Percentiles rank a stretch among this genome's conserved stretches.
Conservation (phyloP, 2,113 vertebrate species). For the western clawed frog (Xenopus tropicalis) region UCB_Xtro_10.0 CM004443.2:46025001-46025500, state of each 20-base stretch:
- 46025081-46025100: slow-evolving; percentile 44
- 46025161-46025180: slow-evolving; percentile 33
- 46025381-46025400: no score
- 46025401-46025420: no score
- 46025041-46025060: slow-evolving; percentile 45
- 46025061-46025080: slow-evolving; percentile 46
- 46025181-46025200: slow-evolving; percentile 32
- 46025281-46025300: neutral
- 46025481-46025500: no score
- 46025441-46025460: no score
- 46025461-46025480: no score
- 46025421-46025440: no score
- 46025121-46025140: slow-evolving; percentile 37
- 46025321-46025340: no score
- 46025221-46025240: slow-evolving; percentile 25
- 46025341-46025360: no score
- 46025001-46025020: slow-evolving; percentile 46
- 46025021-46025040: slow-evolving; percentile 46
- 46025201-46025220: slow-evolving; percentile 22
- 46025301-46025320: no score
- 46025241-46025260: slow-evolving; percentile 11
- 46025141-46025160: slow-evolving; percentile 36
- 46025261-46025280: neutral
- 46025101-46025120: slow-evolving; percentile 34
- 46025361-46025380: no score